Base-by-base conservation (phyloP, 2,113 vertebrate species). In the Seriola dumerili region DNA sequence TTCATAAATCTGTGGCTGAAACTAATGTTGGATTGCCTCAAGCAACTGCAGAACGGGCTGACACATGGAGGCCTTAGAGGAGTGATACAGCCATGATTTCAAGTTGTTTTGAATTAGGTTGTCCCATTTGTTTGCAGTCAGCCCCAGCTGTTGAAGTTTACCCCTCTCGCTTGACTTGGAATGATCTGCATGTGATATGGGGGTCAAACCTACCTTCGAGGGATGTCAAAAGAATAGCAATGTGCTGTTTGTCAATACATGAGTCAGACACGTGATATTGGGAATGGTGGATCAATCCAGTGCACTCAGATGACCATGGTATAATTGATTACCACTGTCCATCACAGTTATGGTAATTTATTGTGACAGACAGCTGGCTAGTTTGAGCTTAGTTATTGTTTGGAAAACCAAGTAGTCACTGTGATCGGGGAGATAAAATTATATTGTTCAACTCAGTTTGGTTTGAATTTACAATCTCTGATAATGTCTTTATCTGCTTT, bases 1-100 rank as follows among this genome's bases (percentile, higher is more conserved):
- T 93, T 93, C 88, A 92, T 92, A 89, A 93, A 93, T 55, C 87
- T 88, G 75, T 23, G 29, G 63, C 86, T 84, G 52, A 85, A 70
- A 80, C 66, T 78, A 80, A 80, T 85, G 77, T 85, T 71, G 58
- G 71, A 70, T 81, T 86, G 78, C 83, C 78, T 73, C 23, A 29
- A 83, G 78, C 38, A 32, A n/a, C 42, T 38, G 50, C 54, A 63
- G 50, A 65, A 9, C 3, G 5, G 4, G 14, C 59, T 32, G 13
- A 65, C 52, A 46, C 0, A 14, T 8, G 44, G 19, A 54, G 44
- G 23, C 58, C 8, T 40, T 1, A 10, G 23, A 76, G 46, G n/a
- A 72, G 50, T 21, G 61, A 64, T 23, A 3, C 19, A 50, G 44
- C 44, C 25, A 38, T 19, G 25, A 50, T 79, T 67, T 78, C 0